Evolutionary conservation across 2,888 invertebrate species (phyloP).

Genomic region (Sepiola atlantica): DNA sequence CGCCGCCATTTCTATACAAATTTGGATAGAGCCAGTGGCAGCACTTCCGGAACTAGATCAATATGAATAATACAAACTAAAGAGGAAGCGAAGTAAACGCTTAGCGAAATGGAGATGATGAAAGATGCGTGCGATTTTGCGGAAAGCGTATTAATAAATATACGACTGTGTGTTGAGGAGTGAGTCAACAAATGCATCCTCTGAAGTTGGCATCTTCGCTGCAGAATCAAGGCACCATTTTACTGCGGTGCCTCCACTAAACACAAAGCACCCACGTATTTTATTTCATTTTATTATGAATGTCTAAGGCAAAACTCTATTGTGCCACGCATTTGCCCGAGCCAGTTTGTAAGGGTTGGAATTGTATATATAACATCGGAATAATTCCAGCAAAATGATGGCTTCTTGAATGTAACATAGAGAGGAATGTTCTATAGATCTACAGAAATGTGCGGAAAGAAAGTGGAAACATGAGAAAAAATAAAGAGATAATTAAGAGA

Average conservation of each 20-base stretch:
- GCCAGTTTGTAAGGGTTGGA: neutral
- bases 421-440: neutral
- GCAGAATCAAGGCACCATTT: neutral
- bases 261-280: neutral
- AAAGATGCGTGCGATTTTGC: neutral
- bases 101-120: neutral
- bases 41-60: constrained; percentile 32
- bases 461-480: neutral
- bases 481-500: neutral
- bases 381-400: neutral
- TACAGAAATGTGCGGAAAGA: neutral
- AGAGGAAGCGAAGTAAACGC: neutral
- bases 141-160: constrained; percentile 32
- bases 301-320: neutral
- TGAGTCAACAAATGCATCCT: neutral
- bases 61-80: neutral
- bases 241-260: neutral
- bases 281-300: neutral
- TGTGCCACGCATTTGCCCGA: neutral
- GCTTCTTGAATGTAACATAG: neutral
- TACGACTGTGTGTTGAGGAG: constrained; percentile 15
- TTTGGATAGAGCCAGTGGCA: neutral
- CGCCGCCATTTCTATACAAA: neutral
- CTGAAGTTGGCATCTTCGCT: neutral
- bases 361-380: neutral